These are phyloP conservation scores for Marasmarcha lunaedactyla DNA, from an alignment of 2,888 invertebrate genomes.

Conservation along the genomic window DNA sequence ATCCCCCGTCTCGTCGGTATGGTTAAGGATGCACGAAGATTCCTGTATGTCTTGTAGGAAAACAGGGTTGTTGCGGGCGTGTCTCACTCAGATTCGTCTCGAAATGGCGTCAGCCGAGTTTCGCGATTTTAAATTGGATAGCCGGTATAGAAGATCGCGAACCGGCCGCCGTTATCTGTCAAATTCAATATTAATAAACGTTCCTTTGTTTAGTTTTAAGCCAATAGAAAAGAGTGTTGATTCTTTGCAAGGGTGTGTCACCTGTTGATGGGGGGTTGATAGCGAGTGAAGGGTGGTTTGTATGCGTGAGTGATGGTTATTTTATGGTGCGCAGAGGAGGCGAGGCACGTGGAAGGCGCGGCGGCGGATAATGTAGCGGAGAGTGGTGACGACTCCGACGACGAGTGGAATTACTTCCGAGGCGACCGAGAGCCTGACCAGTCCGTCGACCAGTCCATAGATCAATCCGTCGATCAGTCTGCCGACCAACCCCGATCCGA, in stretches of 20 bases:
- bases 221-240: slow-evolving; percentile 1
- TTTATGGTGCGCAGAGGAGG: slow-evolving; percentile 48
- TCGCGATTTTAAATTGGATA: slow-evolving; percentile 43
- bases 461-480: slow-evolving; percentile 59
- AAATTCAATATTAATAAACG: slow-evolving; percentile 19
- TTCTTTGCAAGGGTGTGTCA: slow-evolving; percentile 47
- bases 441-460: slow-evolving; percentile 59
- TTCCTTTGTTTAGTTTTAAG: slow-evolving; percentile 6
- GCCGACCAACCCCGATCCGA: slow-evolving; percentile 59
- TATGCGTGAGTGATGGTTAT: slow-evolving; percentile 22
- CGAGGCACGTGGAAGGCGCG: slow-evolving; percentile 53
- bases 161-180: slow-evolving; percentile 26
- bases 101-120: slow-evolving; percentile 61
- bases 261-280: slow-evolving; percentile 42
- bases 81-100: slow-evolving; percentile 39
- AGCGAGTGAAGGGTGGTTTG: not conserved
- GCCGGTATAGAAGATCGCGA: slow-evolving; percentile 62
- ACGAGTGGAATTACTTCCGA: slow-evolving; percentile 90
- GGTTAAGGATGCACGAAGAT: slow-evolving; percentile 44
- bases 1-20: slow-evolving; percentile 45
- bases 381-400: slow-evolving; percentile 83
- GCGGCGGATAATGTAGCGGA: slow-evolving; percentile 81
- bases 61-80: slow-evolving; percentile 40
- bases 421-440: slow-evolving; percentile 75
- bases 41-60: slow-evolving; percentile 16